Evolutionary conservation across 2,113 vertebrate genomes (phyloP), one percentile per base, ranked within the genome.

Genomic region (Spea bombifrons): DNA sequence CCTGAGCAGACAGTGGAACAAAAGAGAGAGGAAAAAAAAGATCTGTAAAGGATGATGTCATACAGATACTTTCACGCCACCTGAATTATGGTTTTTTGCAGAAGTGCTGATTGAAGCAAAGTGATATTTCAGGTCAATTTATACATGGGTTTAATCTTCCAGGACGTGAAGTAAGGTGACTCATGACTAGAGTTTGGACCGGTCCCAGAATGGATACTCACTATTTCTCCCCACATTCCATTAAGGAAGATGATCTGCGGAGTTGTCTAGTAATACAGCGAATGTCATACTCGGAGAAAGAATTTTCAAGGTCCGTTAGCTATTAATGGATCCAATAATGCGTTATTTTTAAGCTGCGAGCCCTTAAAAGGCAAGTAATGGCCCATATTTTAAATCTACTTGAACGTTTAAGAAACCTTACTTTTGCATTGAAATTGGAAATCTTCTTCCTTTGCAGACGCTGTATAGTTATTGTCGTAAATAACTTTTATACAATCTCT

Each of bases 81-180:
- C 57, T 73, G 81, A 50, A 57, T 7, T 68, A 72, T 82, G 66
- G 76, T 7, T 47, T 16, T 30, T 76, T 73, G 44, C 15, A 59
- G 70, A 83, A 75, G 5, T 16, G 43, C 64, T 76, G 71, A 83
- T 70, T 45, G 55, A 30, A 66, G 68, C 81, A 78, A 52, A 81
- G 75, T 5, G 61, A 79, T 71, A 63, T 73, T 81, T 75, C 64
- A 83, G 73, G 82, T 53, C 76, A 83, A 82, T 30, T 53, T 5
- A 44, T 82, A 71, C 43, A 80, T 80, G 49, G 78, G 71, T 68
- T 80, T 80, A 80, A 74, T 74, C 78, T 80, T 73, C 46, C 65
- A 74, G 64, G 78, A 80, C 52, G 71, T 68, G 78, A 44, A 59
- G 64, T 74, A 74, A 80, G 78, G 78, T 74, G 78, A 80, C 78